Evolutionary conservation across 2,797 vertebrate genomes (phyloP).

Genomic region (Scolopax bukidnonensis): DNA sequence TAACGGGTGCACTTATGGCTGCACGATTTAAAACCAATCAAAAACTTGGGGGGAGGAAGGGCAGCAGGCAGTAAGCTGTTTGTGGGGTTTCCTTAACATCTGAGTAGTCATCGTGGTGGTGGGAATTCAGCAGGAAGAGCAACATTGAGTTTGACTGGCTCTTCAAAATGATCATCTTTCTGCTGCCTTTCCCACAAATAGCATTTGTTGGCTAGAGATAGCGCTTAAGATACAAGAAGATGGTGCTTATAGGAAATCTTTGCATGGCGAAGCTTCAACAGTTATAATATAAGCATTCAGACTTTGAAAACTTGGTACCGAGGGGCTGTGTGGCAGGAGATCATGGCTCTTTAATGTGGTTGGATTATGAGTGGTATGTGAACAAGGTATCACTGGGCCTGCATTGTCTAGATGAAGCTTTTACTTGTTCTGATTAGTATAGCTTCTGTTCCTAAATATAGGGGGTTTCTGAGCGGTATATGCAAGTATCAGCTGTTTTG

Average conservation of each 20-base stretch:
- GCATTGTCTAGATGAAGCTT: neutral
- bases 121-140: neutral
- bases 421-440: neutral
- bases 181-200: neutral
- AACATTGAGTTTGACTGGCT: neutral
- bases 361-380: neutral
- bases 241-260: neutral
- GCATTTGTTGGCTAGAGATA: neutral
- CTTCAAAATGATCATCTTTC: neutral
- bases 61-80: neutral
- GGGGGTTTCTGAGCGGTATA: neutral
- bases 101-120: neutral
- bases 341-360: accelerated
- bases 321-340: neutral
- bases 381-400: neutral
- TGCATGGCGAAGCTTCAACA: neutral
- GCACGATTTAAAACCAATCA: neutral
- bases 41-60: neutral
- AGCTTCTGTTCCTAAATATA: neutral
- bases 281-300: neutral
- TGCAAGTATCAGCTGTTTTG: neutral
- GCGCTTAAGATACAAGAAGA: neutral
- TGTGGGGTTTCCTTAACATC: neutral
- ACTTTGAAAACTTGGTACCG: neutral
- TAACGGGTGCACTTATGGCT: neutral